Evolutionary conservation across 2,888 invertebrate genomes (phyloP).

Genomic region (Hipparchia sbordonii): DNA sequence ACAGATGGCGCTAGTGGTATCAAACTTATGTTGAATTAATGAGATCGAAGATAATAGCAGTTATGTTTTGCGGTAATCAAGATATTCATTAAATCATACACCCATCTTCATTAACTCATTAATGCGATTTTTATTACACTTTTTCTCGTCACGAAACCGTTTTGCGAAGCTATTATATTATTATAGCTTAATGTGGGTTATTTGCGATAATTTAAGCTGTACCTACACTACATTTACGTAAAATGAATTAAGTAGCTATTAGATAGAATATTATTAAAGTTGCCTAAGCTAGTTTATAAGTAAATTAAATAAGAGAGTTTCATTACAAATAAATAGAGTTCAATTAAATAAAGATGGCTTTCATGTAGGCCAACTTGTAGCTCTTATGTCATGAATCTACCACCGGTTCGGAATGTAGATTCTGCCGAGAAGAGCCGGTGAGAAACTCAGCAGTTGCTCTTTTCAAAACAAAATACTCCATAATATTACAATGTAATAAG

Average conservation of each 20-base stretch:
- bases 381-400: no score
- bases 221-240: neutral
- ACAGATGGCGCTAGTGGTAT: slow-evolving; percentile 46
- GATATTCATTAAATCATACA: slow-evolving; percentile 56
- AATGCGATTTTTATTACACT: slow-evolving; percentile 32
- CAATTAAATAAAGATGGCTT: no score
- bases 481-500: no score
- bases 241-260: neutral
- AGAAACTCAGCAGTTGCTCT: no score
- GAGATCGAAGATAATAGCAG: slow-evolving; percentile 24
- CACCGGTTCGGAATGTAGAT: no score
- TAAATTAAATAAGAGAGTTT: no score
- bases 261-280: no score
- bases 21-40: slow-evolving; percentile 40
- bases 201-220: slow-evolving; percentile 31
- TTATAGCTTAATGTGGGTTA: slow-evolving; percentile 35
- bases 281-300: no score
- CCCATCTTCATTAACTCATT: slow-evolving; percentile 58
- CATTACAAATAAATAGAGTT: no score
- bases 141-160: slow-evolving; percentile 17
- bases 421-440: no score
- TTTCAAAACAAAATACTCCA: no score
- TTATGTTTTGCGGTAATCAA: slow-evolving; percentile 38
- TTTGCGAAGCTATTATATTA: slow-evolving; percentile 35
- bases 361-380: no score